Evolutionary conservation across 2,797 vertebrate species (phyloP).

Genomic region (Gephyroberyx darwinii): DNA sequence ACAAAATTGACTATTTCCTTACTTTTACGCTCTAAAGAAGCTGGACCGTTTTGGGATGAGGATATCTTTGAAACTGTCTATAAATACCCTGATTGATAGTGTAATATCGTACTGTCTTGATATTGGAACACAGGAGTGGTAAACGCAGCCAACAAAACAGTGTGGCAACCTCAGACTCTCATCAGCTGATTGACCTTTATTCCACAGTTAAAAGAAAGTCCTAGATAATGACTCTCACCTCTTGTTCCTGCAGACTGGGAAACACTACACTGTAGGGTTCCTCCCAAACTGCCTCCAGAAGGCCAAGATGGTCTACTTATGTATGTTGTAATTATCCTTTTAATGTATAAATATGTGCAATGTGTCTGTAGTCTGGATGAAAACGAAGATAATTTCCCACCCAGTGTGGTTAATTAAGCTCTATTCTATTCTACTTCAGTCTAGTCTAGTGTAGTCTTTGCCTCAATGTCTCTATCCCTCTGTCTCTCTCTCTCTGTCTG

Average conservation of each 20-base stretch:
- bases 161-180: no score
- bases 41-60: neutral
- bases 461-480: slow-evolving; percentile 28
- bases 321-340: no score
- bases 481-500: slow-evolving; percentile 53
- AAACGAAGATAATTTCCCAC: neutral
- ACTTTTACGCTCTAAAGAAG: neutral
- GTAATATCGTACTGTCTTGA: neutral
- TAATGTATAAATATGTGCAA: neutral
- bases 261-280: no score
- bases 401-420: slow-evolving; percentile 7
- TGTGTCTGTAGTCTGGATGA: no score
- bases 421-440: slow-evolving; percentile 17
- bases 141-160: no score
- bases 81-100: neutral
- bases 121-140: no score
- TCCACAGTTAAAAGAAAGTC: no score
- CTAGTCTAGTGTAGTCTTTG: slow-evolving; percentile 15
- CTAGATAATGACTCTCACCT: no score
- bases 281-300: no score
- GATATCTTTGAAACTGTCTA: neutral
- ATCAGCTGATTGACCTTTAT: no score
- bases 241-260: no score
- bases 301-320: no score
- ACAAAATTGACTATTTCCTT: neutral